Conservation (phyloP, 30 jellyfish, hydroid and myxozoan species). For the Cassiopea andromeda region DNA sequence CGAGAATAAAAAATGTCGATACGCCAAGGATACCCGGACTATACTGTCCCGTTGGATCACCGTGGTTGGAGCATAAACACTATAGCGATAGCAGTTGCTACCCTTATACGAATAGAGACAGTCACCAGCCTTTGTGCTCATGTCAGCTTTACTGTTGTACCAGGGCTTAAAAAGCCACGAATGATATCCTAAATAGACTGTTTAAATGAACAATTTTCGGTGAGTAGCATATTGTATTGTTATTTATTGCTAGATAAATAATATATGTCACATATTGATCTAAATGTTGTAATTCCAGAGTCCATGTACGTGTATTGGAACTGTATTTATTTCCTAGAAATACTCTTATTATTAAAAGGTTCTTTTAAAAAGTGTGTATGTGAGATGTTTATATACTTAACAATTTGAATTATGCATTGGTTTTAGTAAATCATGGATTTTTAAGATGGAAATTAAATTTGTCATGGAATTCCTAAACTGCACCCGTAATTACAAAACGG, state of each 20-base stretch:
- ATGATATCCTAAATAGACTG: neutral
- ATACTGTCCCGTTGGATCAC: conserved; percentile 50
- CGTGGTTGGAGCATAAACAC: conserved; percentile 73
- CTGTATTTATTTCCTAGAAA: conserved; percentile 1
- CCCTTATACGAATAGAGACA: conserved; percentile 41
- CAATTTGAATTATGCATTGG: conserved; percentile 11
- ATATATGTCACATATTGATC: neutral
- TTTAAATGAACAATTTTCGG: conserved; percentile 8
- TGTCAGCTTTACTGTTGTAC: conserved; percentile 77
- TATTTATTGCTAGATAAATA: neutral
- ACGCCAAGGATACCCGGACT: conserved; percentile 57
- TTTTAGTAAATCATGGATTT: conserved; percentile 50
- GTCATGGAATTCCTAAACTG: conserved; percentile 13
- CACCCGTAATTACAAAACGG: neutral
- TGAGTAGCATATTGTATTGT: conserved; percentile 8
- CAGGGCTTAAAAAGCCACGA: conserved; percentile 29
- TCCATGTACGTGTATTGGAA: neutral
- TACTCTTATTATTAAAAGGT: conserved; percentile 14
- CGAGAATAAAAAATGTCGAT: conserved; percentile 41
- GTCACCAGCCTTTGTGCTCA: conserved; percentile 68
- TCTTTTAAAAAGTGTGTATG: conserved; percentile 35
- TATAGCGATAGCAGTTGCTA: conserved; percentile 23
- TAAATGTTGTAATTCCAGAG: neutral
- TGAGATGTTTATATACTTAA: conserved; percentile 60
- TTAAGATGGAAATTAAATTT: conserved; percentile 31